Base-by-base conservation (phyloP, 2,888 invertebrate genomes). In the Cloeon dipterum region DNA sequence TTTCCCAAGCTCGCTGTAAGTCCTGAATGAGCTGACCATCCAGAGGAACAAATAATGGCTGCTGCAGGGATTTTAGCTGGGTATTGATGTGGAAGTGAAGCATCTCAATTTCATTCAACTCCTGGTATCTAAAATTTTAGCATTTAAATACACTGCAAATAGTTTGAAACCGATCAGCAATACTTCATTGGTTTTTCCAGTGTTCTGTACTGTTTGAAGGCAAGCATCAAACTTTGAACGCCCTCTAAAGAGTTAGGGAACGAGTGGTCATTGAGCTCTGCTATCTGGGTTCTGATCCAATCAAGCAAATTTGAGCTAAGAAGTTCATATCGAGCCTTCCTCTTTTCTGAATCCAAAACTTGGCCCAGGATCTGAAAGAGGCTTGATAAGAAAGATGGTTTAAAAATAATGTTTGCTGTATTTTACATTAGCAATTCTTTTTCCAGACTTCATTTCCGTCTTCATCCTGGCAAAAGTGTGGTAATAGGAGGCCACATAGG, bases 401-500 rank as follows among this genome's bases (percentile, higher is more conserved):
- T 32, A 14, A 17, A 3, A 36, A 10, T 16, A 32, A 20, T 26
- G 33, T 17, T 11, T 18, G 3, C 17, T 21, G 34, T 43, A 38
- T 26, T 29, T 32, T 56, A 91, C 91, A 60, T 96, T 98, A 26
- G 93, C 94, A 52, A 98, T 94, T 53, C 96, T 70, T 49, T 88
- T 74, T 21, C 94, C 94, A 47, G 93, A 93, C 56, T 94, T 96
- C 63, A 88, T 83, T 54, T 96, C 96, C 53, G 86, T 91, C 66
- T 94, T 96, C 89, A 96, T 93, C 47, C 93, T 70, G 32, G 96
- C 94, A 63, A 98, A 98, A 39, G 94, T 93, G 62, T 98, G 96
- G 60, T 98, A 98, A 61, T 94, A 96, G 13, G 91, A 89, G 2
- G 96, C 94, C 25, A 98, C 93, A 55, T 98, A 98, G 17, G 96